Percentiles rank a stretch among this genome's conserved stretches.
Conservation (phyloP, 2,113 vertebrate genomes). For the Sorex fumeus region DNA sequence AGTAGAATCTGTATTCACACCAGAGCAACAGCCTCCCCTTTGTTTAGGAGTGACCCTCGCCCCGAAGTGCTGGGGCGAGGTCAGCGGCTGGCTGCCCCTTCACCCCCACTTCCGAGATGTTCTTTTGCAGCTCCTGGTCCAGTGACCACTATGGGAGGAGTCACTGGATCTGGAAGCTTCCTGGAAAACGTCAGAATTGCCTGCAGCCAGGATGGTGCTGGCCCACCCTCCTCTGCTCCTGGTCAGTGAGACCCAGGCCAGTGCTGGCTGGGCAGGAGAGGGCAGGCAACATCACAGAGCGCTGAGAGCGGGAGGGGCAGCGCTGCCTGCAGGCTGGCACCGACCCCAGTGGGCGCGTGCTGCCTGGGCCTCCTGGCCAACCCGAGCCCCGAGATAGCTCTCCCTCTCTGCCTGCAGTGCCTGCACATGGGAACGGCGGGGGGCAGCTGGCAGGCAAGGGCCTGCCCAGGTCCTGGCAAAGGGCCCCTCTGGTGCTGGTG, state of each 20-base stretch:
- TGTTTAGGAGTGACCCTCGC: conserved; percentile 31
- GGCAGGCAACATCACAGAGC: no score
- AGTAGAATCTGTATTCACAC: not conserved
- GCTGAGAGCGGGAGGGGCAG: not conserved
- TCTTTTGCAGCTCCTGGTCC: not conserved
- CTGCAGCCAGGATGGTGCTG: not conserved
- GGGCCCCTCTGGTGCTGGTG: no score
- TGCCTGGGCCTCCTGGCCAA: conserved; percentile 68
- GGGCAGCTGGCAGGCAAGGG: no score
- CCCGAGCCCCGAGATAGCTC: conserved; percentile 65
- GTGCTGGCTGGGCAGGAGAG: not conserved
- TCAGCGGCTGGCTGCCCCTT: not conserved
- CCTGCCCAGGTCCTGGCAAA: no score
- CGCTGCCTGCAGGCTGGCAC: conserved; percentile 22
- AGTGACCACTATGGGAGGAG: not conserved
- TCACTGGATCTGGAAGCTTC: conserved; percentile 44
- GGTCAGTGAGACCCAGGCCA: not conserved
- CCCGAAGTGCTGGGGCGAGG: not conserved
- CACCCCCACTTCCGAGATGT: not conserved
- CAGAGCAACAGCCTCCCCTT: conserved; percentile 48
- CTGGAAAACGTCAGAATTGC: not conserved
- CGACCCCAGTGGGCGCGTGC: conserved; percentile 62
- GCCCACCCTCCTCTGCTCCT: not conserved
- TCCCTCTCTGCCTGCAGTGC: conserved; percentile 66
- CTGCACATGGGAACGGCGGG: no score